These are phyloP conservation scores for Dromius quadrimaculatus DNA, from an alignment of 2,888 invertebrate genomes.

Conservation along the genomic window DNA sequence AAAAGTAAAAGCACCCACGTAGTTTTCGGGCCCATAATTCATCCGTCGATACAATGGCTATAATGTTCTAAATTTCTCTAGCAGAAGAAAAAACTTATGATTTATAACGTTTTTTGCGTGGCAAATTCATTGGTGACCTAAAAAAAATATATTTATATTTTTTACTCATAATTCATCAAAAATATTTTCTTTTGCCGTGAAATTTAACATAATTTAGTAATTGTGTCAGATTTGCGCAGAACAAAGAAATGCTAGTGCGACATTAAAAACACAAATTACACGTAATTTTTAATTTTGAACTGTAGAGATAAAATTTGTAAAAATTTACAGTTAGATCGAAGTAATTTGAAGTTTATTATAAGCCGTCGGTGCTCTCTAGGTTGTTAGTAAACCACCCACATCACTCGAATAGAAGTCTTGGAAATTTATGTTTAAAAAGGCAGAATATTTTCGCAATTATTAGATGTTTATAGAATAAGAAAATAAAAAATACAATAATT, in stretches of 20 bases:
- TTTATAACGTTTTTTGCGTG: constrained; percentile 39
- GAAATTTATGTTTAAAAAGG: too few species aligned
- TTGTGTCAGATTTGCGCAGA: background rate
- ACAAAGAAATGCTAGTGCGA: background rate
- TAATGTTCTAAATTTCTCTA: constrained; percentile 36
- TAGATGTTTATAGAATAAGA: too few species aligned
- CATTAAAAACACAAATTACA: too few species aligned
- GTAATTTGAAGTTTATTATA: too few species aligned
- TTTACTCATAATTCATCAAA: constrained; percentile 38
- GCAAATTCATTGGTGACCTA: constrained; percentile 32
- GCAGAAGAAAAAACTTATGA: constrained; percentile 36
- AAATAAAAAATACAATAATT: too few species aligned
- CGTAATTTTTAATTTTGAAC: too few species aligned
- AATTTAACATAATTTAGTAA: constrained; percentile 29
- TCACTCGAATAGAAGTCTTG: too few species aligned
- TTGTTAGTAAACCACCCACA: too few species aligned
- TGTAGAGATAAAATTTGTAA: too few species aligned
- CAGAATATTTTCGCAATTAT: too few species aligned
- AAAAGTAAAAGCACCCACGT: constrained; percentile 23
- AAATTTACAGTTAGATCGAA: too few species aligned
- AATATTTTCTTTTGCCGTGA: constrained; percentile 32
- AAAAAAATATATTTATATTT: constrained; percentile 42
- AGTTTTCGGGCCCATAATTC: constrained; percentile 33
- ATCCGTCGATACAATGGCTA: constrained; percentile 30
- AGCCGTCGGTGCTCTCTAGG: too few species aligned